A percentile compares a stretch with the other conserved stretches of the same genome.
Conservation (phyloP, 2,797 vertebrate species). For the Knipowitschia caucasica region DNA sequence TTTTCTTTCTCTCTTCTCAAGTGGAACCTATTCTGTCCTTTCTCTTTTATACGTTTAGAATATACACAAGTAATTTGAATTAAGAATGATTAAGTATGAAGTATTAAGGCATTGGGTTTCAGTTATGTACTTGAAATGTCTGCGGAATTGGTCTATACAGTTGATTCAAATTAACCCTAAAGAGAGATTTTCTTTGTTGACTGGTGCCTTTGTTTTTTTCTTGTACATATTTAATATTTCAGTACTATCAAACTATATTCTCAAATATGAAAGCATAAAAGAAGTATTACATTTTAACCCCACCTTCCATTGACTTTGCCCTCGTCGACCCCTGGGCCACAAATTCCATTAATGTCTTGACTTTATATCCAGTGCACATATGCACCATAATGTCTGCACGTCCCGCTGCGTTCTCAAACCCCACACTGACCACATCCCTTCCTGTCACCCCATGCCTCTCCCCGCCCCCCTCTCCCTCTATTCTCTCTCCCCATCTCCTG, state of each 20-base stretch:
- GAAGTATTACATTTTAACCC: neutral
- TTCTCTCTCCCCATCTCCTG: constrained; percentile 62
- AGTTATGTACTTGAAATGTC: no score
- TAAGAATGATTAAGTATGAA: no score
- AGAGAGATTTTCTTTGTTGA: no score
- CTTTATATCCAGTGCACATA: neutral
- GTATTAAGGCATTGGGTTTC: no score
- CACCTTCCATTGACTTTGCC: neutral
- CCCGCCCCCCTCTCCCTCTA: constrained; percentile 56
- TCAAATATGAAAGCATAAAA: no score
- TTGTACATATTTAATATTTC: no score
- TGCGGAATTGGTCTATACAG: no score
- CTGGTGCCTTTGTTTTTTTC: no score
- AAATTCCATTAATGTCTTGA: constrained; percentile 1
- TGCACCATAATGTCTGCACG: constrained; percentile 10
- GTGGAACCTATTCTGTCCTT: constrained; percentile 40
- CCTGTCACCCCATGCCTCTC: constrained; percentile 57
- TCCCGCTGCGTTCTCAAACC: constrained; percentile 64
- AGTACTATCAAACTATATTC: no score
- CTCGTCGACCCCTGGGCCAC: neutral
- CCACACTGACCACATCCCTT: constrained; percentile 67
- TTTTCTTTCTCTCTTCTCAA: constrained; percentile 39
- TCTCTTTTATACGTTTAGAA: no score
- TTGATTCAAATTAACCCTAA: no score
- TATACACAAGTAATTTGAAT: no score